Percentiles rank a stretch among this genome's conserved stretches.
These are phyloP conservation scores for Anoplolepis gracilipes DNA, from an alignment of 1,140 invertebrate species.

Conservation along the genomic window DNA sequence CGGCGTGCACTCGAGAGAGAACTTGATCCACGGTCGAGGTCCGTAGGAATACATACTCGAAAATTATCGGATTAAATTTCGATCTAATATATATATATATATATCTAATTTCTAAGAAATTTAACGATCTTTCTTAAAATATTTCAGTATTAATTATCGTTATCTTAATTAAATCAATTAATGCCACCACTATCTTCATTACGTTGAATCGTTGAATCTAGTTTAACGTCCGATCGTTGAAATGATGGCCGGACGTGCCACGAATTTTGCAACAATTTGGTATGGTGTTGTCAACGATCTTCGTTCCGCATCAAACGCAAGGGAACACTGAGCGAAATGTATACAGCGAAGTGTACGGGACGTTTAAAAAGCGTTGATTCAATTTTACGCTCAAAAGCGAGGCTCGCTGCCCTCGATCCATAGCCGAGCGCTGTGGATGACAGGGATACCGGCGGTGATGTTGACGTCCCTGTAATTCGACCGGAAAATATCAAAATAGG, in stretches of 20 bases:
- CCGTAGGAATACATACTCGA: background rate
- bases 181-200: background rate
- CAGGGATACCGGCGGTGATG: constrained; percentile 70
- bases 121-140: constrained; percentile 4
- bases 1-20: constrained; percentile 31
- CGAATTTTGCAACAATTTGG: constrained; percentile 56
- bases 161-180: background rate
- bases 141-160: background rate
- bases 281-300: constrained; percentile 49
- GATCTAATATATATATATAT: too few relatives aligned
- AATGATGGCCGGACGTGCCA: constrained; percentile 18
- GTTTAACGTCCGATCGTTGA: constrained; percentile 22
- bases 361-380: constrained; percentile 75
- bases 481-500: constrained; percentile 72
- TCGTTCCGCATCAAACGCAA: constrained; percentile 59
- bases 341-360: constrained; percentile 63
- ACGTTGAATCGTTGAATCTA: constrained; percentile 2
- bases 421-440: constrained; percentile 69
- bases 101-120: constrained; percentile 6
- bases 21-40: constrained; percentile 3
- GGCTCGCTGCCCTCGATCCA: constrained; percentile 66
- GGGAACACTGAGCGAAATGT: constrained; percentile 55
- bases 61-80: background rate
- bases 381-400: constrained; percentile 75
- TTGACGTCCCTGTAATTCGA: constrained; percentile 75